Conservation (phyloP, 1,140 invertebrate genomes). For the Drosophila parabipectinata region DNA sequence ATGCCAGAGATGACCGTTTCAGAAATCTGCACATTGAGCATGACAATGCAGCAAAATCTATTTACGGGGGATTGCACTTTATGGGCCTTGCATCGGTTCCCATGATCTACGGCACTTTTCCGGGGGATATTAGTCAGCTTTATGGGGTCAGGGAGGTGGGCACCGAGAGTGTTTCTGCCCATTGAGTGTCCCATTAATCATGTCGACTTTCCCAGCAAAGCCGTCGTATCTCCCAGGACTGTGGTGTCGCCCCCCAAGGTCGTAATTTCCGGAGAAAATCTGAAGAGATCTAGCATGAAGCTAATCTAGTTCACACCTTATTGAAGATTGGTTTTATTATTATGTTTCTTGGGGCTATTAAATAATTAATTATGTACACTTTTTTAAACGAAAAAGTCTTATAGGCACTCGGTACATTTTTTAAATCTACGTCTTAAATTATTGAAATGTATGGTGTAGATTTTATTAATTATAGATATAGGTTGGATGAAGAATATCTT, state of each 20-base stretch:
- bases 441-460: no score
- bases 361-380: no score
- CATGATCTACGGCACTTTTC: constrained; percentile 5
- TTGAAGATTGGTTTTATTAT: no score
- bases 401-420: no score
- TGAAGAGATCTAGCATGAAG: not conserved
- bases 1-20: constrained; percentile 23
- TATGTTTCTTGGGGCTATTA: not conserved
- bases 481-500: no score
- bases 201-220: not conserved
- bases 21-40: constrained; percentile 40
- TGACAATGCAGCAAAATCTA: constrained; percentile 38
- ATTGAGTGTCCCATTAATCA: constrained; percentile 3
- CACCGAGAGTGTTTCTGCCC: not conserved
- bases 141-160: constrained; percentile 1
- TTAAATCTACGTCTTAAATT: no score
- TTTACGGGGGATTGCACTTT: constrained; percentile 11
- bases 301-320: not conserved
- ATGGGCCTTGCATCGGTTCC: not conserved
- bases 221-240: not conserved
- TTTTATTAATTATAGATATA: no score
- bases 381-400: no score
- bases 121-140: constrained; percentile 12
- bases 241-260: not conserved
- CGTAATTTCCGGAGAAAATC: not conserved